phyloP scores from a whole-genome alignment of 2,113 vertebrate species.

The Lepus timidus region DNA sequence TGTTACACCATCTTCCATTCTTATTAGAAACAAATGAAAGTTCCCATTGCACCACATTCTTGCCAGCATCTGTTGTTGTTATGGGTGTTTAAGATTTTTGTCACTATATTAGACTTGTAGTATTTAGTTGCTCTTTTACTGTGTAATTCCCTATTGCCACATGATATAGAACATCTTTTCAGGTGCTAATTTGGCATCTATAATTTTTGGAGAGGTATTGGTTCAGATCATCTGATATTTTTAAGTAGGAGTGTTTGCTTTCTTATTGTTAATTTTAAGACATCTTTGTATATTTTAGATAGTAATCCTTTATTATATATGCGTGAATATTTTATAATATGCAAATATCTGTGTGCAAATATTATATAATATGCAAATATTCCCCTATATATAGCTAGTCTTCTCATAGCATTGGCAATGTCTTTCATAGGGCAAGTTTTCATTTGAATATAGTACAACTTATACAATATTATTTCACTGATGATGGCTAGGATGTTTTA shows the following conservation, averaged over 20 bases:
- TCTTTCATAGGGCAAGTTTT: not conserved
- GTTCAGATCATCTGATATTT: not conserved
- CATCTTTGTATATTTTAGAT: not conserved
- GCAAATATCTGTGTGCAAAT: not conserved
- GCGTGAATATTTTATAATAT: not conserved
- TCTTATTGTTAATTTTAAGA: not conserved
- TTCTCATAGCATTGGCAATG: not conserved
- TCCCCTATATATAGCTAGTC: not conserved
- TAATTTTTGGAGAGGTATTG: not conserved
- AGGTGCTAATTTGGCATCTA: not conserved
- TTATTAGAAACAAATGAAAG: not conserved
- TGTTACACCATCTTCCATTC: not conserved
- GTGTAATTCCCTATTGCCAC: not conserved
- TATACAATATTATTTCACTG: not conserved
- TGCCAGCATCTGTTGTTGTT: not conserved
- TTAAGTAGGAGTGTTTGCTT: not conserved
- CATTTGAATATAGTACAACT: not conserved
- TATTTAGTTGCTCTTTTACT: not conserved
- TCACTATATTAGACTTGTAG: not conserved
- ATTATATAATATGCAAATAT: too few species aligned
- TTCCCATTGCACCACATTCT: not conserved
- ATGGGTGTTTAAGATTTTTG: not conserved
- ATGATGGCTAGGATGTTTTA: not conserved
- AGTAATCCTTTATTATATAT: not conserved
- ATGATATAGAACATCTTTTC: not conserved